Evolutionary conservation across 1,140 invertebrate genomes (phyloP), one percentile per base, ranked within the genome.

Genomic region (Phenacoccus solenopsis): DNA sequence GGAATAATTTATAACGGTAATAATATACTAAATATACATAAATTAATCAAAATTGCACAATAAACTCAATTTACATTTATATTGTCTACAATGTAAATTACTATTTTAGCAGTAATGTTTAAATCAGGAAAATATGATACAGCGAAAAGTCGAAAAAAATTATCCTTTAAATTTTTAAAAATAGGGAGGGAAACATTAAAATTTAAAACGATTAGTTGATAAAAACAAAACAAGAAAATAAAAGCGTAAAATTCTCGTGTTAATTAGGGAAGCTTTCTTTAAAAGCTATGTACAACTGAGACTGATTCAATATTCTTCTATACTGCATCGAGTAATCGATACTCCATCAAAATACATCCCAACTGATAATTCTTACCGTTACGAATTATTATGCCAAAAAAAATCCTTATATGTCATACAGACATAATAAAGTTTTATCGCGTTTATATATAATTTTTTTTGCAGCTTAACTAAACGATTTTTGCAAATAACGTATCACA

Each of bases 1-100:
- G 38, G 38, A 49, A 49, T 49, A 49, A 49, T 49, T 49, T 49
- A 49, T 49, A 49, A 49, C 38, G 38, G 38, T 49, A 49, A 49
- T 49, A 49, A 49, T 49, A n/a, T n/a, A 16, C 38, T 49, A 49
- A 49, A 49, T 49, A 49, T 49, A 49, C 38, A 49, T 49, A 49
- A 49, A 16, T 49, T 49, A 49, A 49, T 49, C 38, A 49, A 49
- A 32, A 49, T 49, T 49, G 38, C 38, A 49, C 38, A 49, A 49
- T 49, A 4, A 49, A 49, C 38, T 49, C 5, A 16, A 49, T 49
- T 49, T 49, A 49, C 38, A 49, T 49, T 49, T n/a, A 49, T 49
- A 49, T 49, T 49, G 38, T 49, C 38, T 49, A 49, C 16, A 49
- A 49, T 49, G 38, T 49, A 49, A 49, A 49, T 49, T 49, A 49